Evolutionary conservation across 2,797 vertebrate species (phyloP).

Genomic region (Chiropotes sagulatus): DNA sequence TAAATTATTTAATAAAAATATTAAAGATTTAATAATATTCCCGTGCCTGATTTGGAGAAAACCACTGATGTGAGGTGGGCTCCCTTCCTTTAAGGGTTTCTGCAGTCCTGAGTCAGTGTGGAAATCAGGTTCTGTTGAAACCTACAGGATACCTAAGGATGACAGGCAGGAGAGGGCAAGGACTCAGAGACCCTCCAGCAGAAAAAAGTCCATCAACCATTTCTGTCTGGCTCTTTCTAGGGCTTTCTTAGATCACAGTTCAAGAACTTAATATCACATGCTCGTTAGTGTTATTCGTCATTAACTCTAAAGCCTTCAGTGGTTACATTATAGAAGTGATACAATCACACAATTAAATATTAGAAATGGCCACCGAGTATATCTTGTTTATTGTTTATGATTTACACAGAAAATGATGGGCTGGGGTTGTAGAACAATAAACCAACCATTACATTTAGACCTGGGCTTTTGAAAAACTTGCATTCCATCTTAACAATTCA

Average conservation of each 20-base stretch:
- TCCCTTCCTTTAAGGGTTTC: background rate
- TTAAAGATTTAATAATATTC: background rate
- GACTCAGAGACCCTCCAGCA: background rate
- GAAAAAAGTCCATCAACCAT: background rate
- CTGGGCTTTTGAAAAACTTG: conserved; percentile 73
- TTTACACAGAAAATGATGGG: conserved; percentile 72
- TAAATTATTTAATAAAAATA: too few species aligned
- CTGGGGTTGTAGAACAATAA: conserved; percentile 71
- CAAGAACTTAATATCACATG: background rate
- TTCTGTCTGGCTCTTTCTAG: background rate
- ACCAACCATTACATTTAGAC: conserved; percentile 78
- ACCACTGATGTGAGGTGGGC: background rate
- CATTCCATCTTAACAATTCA: conserved; percentile 76
- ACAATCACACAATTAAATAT: conserved; percentile 69
- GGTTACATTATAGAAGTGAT: conserved; percentile 26
- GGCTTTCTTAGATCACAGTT: background rate
- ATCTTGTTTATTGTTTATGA: conserved; percentile 80
- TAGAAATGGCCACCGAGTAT: conserved; percentile 76
- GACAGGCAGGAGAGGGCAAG: background rate
- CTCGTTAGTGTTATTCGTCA: background rate
- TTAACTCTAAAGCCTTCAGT: background rate
- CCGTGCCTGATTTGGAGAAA: background rate
- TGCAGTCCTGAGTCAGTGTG: background rate
- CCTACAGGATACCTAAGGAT: background rate
- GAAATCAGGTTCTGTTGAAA: background rate